A percentile compares a stretch with the other conserved stretches of the same genome.
Conservation (phyloP, 2,888 invertebrate genomes). For the Petrophora chlorosata region DNA sequence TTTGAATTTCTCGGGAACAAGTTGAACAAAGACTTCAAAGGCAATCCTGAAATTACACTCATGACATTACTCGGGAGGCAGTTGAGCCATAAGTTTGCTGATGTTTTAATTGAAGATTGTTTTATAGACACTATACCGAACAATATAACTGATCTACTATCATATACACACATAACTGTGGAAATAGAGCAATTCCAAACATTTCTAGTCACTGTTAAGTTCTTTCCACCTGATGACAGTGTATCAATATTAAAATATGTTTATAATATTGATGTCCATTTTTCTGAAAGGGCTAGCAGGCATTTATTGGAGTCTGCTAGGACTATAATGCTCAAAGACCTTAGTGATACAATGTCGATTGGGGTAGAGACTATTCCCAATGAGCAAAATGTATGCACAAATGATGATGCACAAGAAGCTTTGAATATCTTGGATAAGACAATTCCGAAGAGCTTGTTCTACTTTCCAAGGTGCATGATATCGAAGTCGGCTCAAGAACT, state of each 20-base stretch:
- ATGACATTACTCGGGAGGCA: slow-evolving; percentile 83
- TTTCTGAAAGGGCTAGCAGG: slow-evolving; percentile 90
- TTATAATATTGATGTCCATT: slow-evolving; percentile 88
- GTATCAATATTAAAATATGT: slow-evolving; percentile 87
- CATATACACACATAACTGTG: slow-evolving; percentile 85
- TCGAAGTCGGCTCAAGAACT: slow-evolving; percentile 86
- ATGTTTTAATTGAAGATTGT: slow-evolving; percentile 88
- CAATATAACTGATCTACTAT: slow-evolving; percentile 87
- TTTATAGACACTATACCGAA: slow-evolving; percentile 90
- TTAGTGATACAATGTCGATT: slow-evolving; percentile 88
- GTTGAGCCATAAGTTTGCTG: slow-evolving; percentile 84
- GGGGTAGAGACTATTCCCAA: slow-evolving; percentile 74
- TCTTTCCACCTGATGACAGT: slow-evolving; percentile 80
- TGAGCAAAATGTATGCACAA: slow-evolving; percentile 21
- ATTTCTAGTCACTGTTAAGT: slow-evolving; percentile 83
- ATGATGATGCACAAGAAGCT: slow-evolving; percentile 56
- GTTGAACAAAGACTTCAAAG: slow-evolving; percentile 68
- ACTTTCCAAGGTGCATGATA: slow-evolving; percentile 83
- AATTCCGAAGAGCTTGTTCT: slow-evolving; percentile 71
- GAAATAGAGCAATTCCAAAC: slow-evolving; percentile 87
- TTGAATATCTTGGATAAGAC: slow-evolving; percentile 68
- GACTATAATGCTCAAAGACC: slow-evolving; percentile 90
- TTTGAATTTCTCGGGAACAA: slow-evolving; percentile 84
- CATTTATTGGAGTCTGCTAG: slow-evolving; percentile 87
- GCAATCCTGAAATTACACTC: slow-evolving; percentile 58